A percentile compares a stretch with the other conserved stretches of the same genome.
These are phyloP conservation scores for Leuciscus waleckii DNA, from an alignment of 2,797 vertebrate species.

Conservation along the genomic window DNA sequence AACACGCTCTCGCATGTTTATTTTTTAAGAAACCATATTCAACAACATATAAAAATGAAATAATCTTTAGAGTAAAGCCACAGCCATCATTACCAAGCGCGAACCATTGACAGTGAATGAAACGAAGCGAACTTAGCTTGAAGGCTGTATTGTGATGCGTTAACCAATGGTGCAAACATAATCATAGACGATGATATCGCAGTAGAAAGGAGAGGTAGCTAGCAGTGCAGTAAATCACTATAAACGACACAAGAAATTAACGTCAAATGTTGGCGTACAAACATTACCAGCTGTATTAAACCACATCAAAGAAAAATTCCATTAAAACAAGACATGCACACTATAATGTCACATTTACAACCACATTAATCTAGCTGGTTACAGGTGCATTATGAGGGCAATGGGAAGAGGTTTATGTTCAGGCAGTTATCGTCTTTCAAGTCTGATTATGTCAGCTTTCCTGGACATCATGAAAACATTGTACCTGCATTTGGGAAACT, in stretches of 20 bases:
- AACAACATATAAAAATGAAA: too few relatives aligned
- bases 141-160: too few relatives aligned
- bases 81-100: too few relatives aligned
- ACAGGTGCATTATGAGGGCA: constrained; percentile 54
- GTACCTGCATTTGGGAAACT: neutral
- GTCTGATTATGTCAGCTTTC: neutral
- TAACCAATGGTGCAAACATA: too few relatives aligned
- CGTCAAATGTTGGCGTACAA: neutral
- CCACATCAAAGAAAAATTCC: constrained; percentile 13
- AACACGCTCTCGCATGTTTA: too few relatives aligned
- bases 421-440: constrained; percentile 1
- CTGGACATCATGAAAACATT: neutral
- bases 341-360: constrained; percentile 61
- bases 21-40: too few relatives aligned
- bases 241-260: neutral
- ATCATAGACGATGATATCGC: neutral
- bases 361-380: constrained; percentile 67
- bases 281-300: constrained; percentile 21
- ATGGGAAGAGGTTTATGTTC: neutral
- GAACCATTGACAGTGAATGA: too few relatives aligned
- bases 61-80: too few relatives aligned
- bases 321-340: constrained; percentile 59
- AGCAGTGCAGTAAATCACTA: neutral
- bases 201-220: neutral
- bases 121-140: too few relatives aligned